These are phyloP conservation scores for Himalopsyche kuldschensis DNA, from an alignment of 2,888 invertebrate species.

Conservation along the genomic window DNA sequence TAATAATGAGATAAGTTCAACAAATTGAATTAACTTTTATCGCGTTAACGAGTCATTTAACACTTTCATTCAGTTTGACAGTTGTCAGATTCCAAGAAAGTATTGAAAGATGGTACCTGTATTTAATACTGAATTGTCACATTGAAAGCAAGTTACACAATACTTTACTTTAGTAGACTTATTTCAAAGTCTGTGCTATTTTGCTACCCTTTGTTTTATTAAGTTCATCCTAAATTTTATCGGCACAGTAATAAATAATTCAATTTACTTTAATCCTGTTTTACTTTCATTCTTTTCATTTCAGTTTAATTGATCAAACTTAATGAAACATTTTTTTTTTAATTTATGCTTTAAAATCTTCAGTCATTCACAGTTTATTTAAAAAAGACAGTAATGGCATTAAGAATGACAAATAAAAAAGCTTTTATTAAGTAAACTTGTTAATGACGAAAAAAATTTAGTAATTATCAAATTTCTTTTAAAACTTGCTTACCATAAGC, in stretches of 20 bases:
- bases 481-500: too few relatives aligned
- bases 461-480: too few relatives aligned
- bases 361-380: too few relatives aligned
- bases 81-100: conserved; percentile 9
- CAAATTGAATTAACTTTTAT: neutral
- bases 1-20: neutral
- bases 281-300: neutral
- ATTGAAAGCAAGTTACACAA: neutral
- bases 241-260: neutral
- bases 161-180: neutral
- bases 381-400: too few relatives aligned
- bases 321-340: too few relatives aligned
- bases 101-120: conserved; percentile 1
- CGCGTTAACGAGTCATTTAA: conserved; percentile 26
- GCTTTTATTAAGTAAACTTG: too few relatives aligned
- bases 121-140: neutral
- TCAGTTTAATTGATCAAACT: neutral
- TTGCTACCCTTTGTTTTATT: neutral
- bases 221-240: neutral
- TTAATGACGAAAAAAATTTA: too few relatives aligned
- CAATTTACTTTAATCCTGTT: neutral
- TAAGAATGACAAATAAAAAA: too few relatives aligned
- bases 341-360: too few relatives aligned
- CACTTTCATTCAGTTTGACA: conserved; percentile 14
- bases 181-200: neutral